Evolutionary conservation across 1,140 invertebrate genomes (phyloP).

Genomic region (Apocrypta bakeri): DNA sequence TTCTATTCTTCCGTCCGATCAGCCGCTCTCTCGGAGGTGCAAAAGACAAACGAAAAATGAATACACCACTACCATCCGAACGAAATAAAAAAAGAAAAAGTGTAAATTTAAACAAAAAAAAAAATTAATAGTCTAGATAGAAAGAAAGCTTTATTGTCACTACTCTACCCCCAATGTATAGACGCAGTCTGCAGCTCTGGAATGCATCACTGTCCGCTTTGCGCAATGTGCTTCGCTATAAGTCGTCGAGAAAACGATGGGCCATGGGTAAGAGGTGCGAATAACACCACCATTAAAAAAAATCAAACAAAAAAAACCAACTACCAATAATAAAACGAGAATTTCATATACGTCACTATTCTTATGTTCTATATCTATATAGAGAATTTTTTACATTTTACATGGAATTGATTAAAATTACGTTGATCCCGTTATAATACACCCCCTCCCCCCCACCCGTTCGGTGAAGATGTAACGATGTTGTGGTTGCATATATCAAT

Average conservation of each 20-base stretch:
- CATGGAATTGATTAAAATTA: neutral
- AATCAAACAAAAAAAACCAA: neutral
- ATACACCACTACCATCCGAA: neutral
- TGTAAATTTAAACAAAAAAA: neutral
- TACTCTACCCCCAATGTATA: slow-evolving; percentile 37
- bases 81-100: neutral
- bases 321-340: neutral
- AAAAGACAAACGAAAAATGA: neutral
- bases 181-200: slow-evolving; percentile 46
- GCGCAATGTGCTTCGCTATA: slow-evolving; percentile 45
- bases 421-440: neutral
- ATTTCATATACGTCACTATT: neutral
- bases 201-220: slow-evolving; percentile 41
- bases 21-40: neutral
- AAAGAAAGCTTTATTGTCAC: neutral
- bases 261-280: slow-evolving; percentile 51
- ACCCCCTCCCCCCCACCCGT: no score
- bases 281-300: slow-evolving; percentile 12
- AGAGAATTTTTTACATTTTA: neutral
- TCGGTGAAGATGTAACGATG: neutral
- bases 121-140: no score
- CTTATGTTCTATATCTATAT: no score
- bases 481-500: neutral
- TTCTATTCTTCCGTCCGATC: neutral
- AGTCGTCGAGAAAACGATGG: slow-evolving; percentile 41